These are phyloP conservation scores for Frankliniella fusca DNA, from an alignment of 2,888 invertebrate genomes.

Conservation along the genomic window DNA sequence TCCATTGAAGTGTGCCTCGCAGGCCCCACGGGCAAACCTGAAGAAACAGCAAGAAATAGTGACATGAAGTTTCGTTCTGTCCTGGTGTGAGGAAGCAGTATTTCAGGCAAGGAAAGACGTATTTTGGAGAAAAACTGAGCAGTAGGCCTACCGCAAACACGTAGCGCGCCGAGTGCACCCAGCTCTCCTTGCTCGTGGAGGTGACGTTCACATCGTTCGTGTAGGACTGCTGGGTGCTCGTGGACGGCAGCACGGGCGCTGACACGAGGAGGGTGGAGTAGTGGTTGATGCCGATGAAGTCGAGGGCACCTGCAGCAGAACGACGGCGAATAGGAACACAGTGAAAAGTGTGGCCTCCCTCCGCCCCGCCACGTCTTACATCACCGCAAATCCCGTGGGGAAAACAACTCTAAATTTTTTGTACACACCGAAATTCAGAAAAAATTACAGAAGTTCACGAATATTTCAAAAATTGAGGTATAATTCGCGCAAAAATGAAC, in stretches of 20 bases:
- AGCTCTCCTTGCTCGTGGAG: neutral
- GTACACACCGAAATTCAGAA: too few species aligned
- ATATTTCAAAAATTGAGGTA: too few species aligned
- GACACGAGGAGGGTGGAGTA: conserved; percentile 51
- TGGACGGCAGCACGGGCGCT: conserved; percentile 47
- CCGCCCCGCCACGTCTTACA: neutral
- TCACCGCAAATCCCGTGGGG: neutral
- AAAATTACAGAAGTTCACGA: too few species aligned
- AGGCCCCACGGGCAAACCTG: conserved; percentile 59
- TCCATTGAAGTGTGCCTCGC: conserved; percentile 56
- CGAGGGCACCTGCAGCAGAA: conserved; percentile 49
- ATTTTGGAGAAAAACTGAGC: too few species aligned
- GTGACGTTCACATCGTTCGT: conserved; percentile 43
- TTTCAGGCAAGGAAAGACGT: too few species aligned
- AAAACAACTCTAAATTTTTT: too few species aligned
- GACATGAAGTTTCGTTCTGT: too few species aligned
- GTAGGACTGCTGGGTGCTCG: conserved; percentile 50
- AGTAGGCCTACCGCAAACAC: neutral
- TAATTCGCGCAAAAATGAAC: neutral
- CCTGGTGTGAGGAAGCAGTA: too few species aligned
- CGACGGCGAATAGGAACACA: neutral
- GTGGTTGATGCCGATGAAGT: conserved; percentile 53
- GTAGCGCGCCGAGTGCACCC: neutral
- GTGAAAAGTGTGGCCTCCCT: neutral
- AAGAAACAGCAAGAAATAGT: conserved; percentile 30